Percentiles rank a stretch among this genome's conserved stretches.
phyloP scores from a whole-genome alignment of 2,888 invertebrate genomes.

The Cetonia aurata region DNA sequence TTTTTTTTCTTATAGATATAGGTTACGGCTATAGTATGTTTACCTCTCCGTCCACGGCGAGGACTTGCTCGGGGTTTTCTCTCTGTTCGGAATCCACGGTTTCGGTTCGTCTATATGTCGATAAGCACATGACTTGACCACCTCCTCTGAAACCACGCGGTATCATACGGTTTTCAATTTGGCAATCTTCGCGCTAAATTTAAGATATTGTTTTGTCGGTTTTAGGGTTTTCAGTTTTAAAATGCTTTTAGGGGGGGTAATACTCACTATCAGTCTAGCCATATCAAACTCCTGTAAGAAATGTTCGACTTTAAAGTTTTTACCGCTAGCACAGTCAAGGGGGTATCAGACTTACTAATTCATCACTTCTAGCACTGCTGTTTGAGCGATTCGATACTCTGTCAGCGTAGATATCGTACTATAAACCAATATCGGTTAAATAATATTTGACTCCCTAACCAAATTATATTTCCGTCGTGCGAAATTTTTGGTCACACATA shows the following conservation, averaged over 20 bases:
- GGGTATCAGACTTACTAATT: background rate
- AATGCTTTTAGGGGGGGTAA: background rate
- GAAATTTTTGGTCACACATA: conserved; percentile 8
- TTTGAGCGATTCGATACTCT: background rate
- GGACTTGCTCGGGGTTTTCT: background rate
- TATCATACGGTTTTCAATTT: conserved; percentile 13
- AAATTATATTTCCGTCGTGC: background rate
- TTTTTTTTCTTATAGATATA: background rate
- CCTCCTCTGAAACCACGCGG: conserved; percentile 10
- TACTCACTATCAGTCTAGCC: background rate
- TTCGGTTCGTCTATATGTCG: background rate
- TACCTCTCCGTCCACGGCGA: background rate
- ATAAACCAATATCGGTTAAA: background rate
- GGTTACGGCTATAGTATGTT: background rate
- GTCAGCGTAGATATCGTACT: background rate
- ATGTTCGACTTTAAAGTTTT: background rate
- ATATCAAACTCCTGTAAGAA: conserved; percentile 8
- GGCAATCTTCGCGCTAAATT: background rate
- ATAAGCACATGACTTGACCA: background rate
- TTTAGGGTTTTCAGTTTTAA: background rate
- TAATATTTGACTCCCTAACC: background rate
- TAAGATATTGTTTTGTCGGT: background rate
- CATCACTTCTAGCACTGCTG: too few species aligned
- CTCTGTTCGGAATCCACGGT: background rate
- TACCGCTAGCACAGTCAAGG: background rate